These are phyloP conservation scores for Lethocerus indicus DNA, from an alignment of 1,140 invertebrate species.

Conservation along the genomic window DNA sequence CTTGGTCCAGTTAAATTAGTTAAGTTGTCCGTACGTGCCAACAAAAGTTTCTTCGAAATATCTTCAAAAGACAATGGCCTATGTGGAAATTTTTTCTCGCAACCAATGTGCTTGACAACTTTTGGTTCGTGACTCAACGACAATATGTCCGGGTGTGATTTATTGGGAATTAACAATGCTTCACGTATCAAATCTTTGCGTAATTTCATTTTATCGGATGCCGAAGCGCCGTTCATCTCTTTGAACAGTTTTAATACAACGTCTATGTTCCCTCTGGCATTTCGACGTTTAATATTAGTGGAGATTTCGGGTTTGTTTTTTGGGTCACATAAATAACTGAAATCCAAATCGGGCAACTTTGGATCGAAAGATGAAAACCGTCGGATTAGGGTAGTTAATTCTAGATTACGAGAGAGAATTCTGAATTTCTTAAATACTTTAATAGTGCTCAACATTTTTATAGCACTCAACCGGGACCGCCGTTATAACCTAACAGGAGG, in stretches of 20 bases:
- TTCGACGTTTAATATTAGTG: conserved; percentile 44
- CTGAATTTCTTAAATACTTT: too few species aligned
- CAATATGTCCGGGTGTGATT: conserved; percentile 43
- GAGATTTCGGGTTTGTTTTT: conserved; percentile 37
- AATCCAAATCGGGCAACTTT: conserved; percentile 27
- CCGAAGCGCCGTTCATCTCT: conserved; percentile 15
- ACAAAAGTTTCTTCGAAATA: conserved; percentile 37
- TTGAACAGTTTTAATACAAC: conserved; percentile 34
- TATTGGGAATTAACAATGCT: conserved; percentile 55
- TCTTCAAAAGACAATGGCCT: conserved; percentile 39
- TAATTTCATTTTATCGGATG: conserved; percentile 19
- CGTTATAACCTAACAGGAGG: too few species aligned
- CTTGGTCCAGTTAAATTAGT: conserved; percentile 56
- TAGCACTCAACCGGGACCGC: too few species aligned
- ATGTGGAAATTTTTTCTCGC: conserved; percentile 32
- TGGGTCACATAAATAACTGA: conserved; percentile 40
- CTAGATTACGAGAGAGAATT: too few species aligned
- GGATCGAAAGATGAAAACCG: too few species aligned
- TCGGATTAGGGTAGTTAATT: too few species aligned
- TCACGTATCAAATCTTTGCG: conserved; percentile 32
- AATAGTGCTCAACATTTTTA: too few species aligned
- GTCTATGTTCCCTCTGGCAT: conserved; percentile 48
- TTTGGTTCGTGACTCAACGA: conserved; percentile 36
- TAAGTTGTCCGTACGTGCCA: conserved; percentile 50
- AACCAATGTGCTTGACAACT: conserved; percentile 36